Evolutionary conservation across 2,797 vertebrate genomes (phyloP), one percentile per base, ranked within the genome.

Genomic region (Xerus rutilus): DNA sequence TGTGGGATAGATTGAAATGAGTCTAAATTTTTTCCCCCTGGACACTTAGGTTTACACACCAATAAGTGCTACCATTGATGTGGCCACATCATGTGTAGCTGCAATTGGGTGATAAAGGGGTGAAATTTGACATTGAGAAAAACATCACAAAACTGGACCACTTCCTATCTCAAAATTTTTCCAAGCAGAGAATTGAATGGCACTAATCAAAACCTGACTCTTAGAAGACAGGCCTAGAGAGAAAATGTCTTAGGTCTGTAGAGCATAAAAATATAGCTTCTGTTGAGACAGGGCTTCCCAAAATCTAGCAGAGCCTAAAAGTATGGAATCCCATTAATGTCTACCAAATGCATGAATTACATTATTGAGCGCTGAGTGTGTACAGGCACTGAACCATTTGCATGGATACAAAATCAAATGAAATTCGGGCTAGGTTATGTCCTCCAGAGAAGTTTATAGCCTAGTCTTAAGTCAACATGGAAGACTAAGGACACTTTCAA

Each of bases 61-160:
- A 92, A 30, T 64, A 47, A 57, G 43, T 45, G n/a, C 23, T 83
- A 45, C 11, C 17, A 5, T 30, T 62, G 52, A 74, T 18, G 17
- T 11, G 88, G 69, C 47, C 86, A 79, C 17, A 11, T n/a, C 18
- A 32, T 23, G 43, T 67, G 57, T 32, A 92, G 23, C 35, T 43
- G 3, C 0, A 30, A 3, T 32, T 30, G 23, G 52, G 18, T 64
- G 43, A 85, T 8, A 12, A 88, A 81, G 32, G 73, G 20, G 8
- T 25, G 45, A 85, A 93, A 97, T 23, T 14, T 83, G 25, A 94
- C 67, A 78, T 23, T 32, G 35, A 85, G 62, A 88, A 77, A 57
- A 72, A 74, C 30, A 92, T 94, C 89, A 95, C 74, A 49, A 93
- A 97, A 89, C n/a, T 59, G 45, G 8, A 45, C 72, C 62, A 65